A percentile compares a stretch with the other conserved stretches of the same genome.
Evolutionary conservation across 2,113 vertebrate species (phyloP).

Genomic region (Malurus melanocephalus): DNA sequence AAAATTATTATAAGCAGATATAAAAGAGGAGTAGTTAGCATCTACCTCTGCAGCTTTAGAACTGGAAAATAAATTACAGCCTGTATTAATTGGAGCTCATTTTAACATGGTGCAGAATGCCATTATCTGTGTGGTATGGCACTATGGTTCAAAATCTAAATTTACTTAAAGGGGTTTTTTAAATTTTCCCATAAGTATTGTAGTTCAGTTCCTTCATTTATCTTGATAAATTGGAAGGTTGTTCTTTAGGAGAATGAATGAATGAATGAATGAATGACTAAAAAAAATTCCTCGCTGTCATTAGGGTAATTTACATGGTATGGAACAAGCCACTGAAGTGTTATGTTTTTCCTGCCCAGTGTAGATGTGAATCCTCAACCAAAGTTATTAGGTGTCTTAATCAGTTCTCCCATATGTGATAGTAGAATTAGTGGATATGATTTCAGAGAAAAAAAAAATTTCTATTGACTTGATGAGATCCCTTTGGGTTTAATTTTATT

Average conservation of each 20-base stretch:
- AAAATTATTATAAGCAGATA: background rate
- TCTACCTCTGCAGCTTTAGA: background rate
- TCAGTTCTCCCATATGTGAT: background rate
- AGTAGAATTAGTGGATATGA: background rate
- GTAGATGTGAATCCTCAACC: background rate
- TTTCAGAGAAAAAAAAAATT: background rate
- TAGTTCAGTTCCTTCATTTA: background rate
- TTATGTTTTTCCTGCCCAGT: background rate
- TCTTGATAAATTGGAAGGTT: constrained; percentile 3
- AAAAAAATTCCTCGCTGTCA: background rate
- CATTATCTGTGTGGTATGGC: background rate
- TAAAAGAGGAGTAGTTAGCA: background rate
- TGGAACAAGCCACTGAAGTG: background rate
- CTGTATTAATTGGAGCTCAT: background rate
- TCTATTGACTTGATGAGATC: background rate
- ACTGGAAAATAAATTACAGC: background rate
- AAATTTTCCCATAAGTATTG: background rate
- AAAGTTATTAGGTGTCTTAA: background rate
- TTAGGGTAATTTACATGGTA: background rate
- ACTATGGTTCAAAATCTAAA: background rate
- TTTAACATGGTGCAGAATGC: background rate
- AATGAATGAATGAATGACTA: background rate
- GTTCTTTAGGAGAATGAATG: background rate
- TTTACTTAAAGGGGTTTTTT: background rate
- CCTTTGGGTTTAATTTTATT: background rate